Evolutionary conservation across 2,888 invertebrate species (phyloP), one percentile per base, ranked within the genome.

Genomic region (Parascotia fuliginaria): DNA sequence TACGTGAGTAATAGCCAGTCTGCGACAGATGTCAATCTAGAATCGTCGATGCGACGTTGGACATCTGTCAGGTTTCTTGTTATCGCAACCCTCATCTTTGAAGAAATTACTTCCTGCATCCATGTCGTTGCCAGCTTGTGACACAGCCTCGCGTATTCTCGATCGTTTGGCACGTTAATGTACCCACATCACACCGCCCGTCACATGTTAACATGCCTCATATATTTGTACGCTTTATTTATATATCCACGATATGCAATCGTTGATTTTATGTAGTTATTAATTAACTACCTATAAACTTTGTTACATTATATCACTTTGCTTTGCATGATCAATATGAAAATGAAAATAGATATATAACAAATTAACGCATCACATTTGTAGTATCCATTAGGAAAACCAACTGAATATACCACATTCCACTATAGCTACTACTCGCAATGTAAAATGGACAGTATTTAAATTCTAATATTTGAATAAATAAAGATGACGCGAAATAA

Each of bases 71-170:
- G 74, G 73, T 78, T 80, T 79, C 80, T 81, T 82, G 83, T 75
- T 83, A 84, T 85, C 84, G 73, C 66, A 81, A 87, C 86, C 86
- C 86, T 83, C 75, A 84, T 87, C 86, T 85, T 71, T 75, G 72
- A 75, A 83, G 81, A 81, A 85, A 85, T 86, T 86, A 84, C 81
- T 80, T 79, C 78, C 75, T 75, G 73, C 76, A 75, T 76, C 77
- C 77, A 74, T 77, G 81, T 81, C 78, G 67, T 79, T 74, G 79
- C 66, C 77, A 73, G 64, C 57, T 59, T 52, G 60, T 75, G 80
- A 79, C 79, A 77, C 70, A 64, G 73, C 72, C 73, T 63, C 72
- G 64, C 62, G 56, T 69, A 72, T 69, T 75, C 62, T 64, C 66
- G 70, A 75, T 73, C 69, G 75, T 74, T 73, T 70, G 63, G 65